A percentile compares a stretch with the other conserved stretches of the same genome.
These are phyloP conservation scores for Rhinoptilus africanus DNA, from an alignment of 2,113 vertebrate genomes.

Conservation along the genomic window DNA sequence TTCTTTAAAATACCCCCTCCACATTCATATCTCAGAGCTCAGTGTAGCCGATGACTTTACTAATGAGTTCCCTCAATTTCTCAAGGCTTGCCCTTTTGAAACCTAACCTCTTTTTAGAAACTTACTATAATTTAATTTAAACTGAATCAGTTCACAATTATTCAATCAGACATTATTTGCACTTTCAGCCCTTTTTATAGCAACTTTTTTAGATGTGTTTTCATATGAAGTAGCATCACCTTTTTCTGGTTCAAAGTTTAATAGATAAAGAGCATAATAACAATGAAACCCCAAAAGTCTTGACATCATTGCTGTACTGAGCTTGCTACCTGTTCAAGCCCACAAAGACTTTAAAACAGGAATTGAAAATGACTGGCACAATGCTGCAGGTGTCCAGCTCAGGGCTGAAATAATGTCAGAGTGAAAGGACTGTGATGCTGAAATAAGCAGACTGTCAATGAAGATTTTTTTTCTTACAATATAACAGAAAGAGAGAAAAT, in stretches of 20 bases:
- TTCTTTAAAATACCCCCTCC: not conserved
- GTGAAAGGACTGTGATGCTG: not conserved
- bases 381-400: fast-evolving
- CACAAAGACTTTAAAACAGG: not conserved
- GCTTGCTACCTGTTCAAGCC: not conserved
- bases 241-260: not conserved
- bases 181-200: not conserved
- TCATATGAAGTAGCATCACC: not conserved
- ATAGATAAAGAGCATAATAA: not conserved
- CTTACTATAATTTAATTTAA: not conserved
- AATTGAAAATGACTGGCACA: not conserved
- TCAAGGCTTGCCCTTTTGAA: not conserved
- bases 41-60: not conserved
- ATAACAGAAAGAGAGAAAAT: not conserved
- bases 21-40: not conserved
- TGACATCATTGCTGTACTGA: not conserved
- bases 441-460: not conserved
- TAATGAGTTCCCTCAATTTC: constrained; percentile 20
- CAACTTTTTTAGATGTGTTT: not conserved
- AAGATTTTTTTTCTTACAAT: not conserved
- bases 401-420: not conserved
- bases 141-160: not conserved
- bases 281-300: not conserved
- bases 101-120: not conserved
- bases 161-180: not conserved